Evolutionary conservation across 2,888 invertebrate species (phyloP).

Genomic region (Eulithis prunata): DNA sequence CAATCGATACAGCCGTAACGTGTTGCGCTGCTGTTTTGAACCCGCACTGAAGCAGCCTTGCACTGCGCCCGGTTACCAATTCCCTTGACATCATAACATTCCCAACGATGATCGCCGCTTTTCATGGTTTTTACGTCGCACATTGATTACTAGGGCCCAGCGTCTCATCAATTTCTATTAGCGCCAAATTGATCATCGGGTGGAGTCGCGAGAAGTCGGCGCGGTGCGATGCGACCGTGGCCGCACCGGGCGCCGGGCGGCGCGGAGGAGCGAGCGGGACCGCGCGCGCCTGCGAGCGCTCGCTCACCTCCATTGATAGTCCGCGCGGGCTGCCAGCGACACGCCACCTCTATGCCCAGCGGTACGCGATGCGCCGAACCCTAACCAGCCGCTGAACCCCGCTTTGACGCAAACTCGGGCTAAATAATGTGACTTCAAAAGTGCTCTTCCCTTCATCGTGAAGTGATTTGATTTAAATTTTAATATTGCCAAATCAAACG

Average conservation of each 20-base stretch:
- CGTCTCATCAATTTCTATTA: constrained; percentile 75
- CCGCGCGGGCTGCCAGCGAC: constrained; percentile 74
- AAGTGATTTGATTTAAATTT: constrained; percentile 47
- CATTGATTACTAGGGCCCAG: constrained; percentile 80
- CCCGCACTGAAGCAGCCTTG: constrained; percentile 29
- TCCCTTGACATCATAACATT: constrained; percentile 44
- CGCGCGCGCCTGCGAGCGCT: constrained; percentile 50
- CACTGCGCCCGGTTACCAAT: constrained; percentile 44
- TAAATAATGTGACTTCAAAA: constrained; percentile 62
- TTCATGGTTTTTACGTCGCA: constrained; percentile 72
- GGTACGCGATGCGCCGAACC: constrained; percentile 63
- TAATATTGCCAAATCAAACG: constrained; percentile 48
- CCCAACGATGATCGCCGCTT: constrained; percentile 52
- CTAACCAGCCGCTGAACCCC: constrained; percentile 56
- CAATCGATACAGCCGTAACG: constrained; percentile 41
- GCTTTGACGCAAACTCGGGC: constrained; percentile 55
- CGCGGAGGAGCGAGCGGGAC: constrained; percentile 62
- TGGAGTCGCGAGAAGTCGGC: constrained; percentile 70
- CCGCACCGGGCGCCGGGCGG: constrained; percentile 44
- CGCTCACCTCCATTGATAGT: constrained; percentile 71
- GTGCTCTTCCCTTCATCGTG: constrained; percentile 45
- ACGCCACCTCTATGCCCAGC: constrained; percentile 63
- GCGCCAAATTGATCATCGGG: constrained; percentile 83
- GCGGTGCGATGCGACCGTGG: constrained; percentile 49
- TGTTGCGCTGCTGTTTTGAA: constrained; percentile 37